Percentiles rank a stretch among this genome's conserved stretches.
Conservation (phyloP, 2,888 invertebrate species). For the Metallyticus violacea region DNA sequence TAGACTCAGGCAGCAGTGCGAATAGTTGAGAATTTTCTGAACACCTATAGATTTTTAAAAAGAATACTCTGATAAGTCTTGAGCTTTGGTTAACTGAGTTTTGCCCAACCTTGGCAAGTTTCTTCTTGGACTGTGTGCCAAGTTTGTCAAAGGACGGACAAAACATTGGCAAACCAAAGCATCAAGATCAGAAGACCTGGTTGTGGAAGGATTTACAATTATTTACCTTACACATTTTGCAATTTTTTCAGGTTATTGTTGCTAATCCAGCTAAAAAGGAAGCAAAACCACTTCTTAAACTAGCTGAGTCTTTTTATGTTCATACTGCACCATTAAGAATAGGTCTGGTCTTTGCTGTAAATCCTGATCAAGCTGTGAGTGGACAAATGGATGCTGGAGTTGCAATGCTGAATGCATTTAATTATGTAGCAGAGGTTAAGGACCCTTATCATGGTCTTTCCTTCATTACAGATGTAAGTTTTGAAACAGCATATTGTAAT, state of each 20-base stretch:
- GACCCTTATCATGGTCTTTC: slow-evolving; percentile 74
- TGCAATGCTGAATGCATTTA: slow-evolving; percentile 84
- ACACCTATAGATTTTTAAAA: no score
- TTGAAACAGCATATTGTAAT: background rate
- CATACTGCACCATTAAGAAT: slow-evolving; percentile 89
- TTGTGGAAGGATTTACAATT: no score
- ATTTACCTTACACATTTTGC: no score
- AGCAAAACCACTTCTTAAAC: slow-evolving; percentile 71
- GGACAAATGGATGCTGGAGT: slow-evolving; percentile 71
- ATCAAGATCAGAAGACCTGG: no score
- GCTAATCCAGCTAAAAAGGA: slow-evolving; percentile 75
- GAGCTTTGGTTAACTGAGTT: no score
- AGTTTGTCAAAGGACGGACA: no score
- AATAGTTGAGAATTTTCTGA: background rate
- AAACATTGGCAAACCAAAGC: no score
- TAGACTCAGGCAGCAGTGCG: background rate
- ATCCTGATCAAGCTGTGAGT: slow-evolving; percentile 54
- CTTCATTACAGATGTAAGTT: slow-evolving; percentile 77
- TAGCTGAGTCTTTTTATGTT: slow-evolving; percentile 86
- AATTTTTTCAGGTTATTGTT: slow-evolving; percentile 65
- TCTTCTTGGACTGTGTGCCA: no score
- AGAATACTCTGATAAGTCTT: no score
- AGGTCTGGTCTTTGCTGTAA: slow-evolving; percentile 77
- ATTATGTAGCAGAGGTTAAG: slow-evolving; percentile 79
- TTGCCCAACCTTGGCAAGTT: no score